Evolutionary conservation across 2,797 vertebrate genomes (phyloP).

Genomic region (Bufotes viridis): DNA sequence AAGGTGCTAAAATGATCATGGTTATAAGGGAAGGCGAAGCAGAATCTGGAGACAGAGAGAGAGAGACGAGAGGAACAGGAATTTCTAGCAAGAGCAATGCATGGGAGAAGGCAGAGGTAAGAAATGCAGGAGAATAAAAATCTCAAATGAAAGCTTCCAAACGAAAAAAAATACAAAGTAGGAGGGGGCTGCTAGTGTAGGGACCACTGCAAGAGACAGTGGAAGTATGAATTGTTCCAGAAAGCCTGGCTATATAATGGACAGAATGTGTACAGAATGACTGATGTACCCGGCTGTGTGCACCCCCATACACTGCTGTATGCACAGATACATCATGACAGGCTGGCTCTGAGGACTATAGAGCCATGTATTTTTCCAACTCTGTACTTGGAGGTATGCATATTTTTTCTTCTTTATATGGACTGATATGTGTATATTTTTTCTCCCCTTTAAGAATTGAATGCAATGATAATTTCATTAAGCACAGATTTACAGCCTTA

Average conservation of each 20-base stretch:
- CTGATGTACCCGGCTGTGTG: neutral
- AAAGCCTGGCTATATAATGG: constrained; percentile 3
- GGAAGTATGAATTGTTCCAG: constrained; percentile 17
- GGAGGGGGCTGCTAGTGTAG: constrained; percentile 9
- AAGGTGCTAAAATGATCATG: constrained; percentile 26
- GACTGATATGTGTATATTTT: neutral
- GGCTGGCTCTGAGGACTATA: neutral
- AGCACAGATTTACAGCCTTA: neutral
- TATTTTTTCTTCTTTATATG: neutral
- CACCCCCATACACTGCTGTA: constrained; percentile 5
- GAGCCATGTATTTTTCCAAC: constrained; percentile 14
- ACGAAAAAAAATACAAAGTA: constrained; percentile 11
- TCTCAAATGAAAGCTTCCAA: neutral
- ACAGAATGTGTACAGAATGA: constrained; percentile 18
- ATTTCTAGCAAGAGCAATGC: neutral
- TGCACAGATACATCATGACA: neutral
- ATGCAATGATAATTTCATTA: neutral
- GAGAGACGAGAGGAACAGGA: neutral
- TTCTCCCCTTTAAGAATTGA: neutral
- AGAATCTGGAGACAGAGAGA: constrained; percentile 8
- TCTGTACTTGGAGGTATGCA: neutral
- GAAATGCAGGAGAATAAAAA: constrained; percentile 10
- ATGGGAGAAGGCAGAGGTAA: constrained; percentile 38
- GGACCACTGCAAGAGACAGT: neutral
- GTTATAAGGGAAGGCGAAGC: neutral